phyloP scores from a whole-genome alignment of 2,888 invertebrate genomes.

The Drosophila seclusa region DNA sequence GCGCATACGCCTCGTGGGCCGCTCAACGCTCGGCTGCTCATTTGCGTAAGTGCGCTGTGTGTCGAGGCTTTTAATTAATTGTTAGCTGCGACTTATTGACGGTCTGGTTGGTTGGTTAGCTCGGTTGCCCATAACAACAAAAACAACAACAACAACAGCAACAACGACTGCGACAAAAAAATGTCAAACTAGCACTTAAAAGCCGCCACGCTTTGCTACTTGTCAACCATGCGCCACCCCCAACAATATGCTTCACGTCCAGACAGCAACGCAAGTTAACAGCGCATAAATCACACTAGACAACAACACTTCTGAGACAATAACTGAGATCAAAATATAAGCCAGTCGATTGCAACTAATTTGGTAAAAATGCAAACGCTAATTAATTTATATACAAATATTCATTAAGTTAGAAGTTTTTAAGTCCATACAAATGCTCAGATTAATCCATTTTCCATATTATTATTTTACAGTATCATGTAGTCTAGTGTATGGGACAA shows the following conservation, averaged over 20 bases:
- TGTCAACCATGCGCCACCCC: slow-evolving; percentile 76
- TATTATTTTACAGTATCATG: slow-evolving; percentile 15
- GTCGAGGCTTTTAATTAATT: slow-evolving; percentile 75
- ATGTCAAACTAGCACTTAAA: slow-evolving; percentile 78
- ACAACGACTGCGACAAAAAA: slow-evolving; percentile 51
- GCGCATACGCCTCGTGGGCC: slow-evolving; percentile 73
- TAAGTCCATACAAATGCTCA: neutral
- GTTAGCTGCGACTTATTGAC: slow-evolving; percentile 77
- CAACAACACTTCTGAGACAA: slow-evolving; percentile 22
- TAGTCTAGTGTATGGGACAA: slow-evolving; percentile 43
- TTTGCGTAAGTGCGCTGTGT: slow-evolving; percentile 76
- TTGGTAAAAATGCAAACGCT: neutral
- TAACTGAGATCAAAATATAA: neutral
- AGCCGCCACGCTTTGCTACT: slow-evolving; percentile 78
- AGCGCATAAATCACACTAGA: slow-evolving; percentile 47
- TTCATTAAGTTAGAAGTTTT: neutral
- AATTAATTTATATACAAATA: neutral
- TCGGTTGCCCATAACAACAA: slow-evolving; percentile 63
- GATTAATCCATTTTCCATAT: neutral
- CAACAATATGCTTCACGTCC: slow-evolving; percentile 73
- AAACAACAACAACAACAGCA: slow-evolving; percentile 24
- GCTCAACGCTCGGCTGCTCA: slow-evolving; percentile 65
- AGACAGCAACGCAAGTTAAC: slow-evolving; percentile 36
- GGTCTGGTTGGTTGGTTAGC: slow-evolving; percentile 74
- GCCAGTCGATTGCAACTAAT: neutral